phyloP scores from a whole-genome alignment of 2,113 vertebrate species.

The Bubalus kerabau region DNA sequence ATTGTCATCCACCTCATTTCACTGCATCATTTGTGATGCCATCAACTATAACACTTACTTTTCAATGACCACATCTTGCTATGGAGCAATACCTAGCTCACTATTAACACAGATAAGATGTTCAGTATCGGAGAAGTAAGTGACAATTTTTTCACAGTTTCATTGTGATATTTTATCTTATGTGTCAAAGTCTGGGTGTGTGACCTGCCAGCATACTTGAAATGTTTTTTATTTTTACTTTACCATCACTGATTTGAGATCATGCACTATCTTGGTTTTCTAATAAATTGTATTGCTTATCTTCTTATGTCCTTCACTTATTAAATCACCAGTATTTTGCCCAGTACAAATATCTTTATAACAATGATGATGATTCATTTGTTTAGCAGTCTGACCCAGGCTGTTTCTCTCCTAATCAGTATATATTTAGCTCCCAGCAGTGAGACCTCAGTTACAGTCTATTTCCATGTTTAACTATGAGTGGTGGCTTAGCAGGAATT shows the following conservation, averaged over 20 bases:
- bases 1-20: fast-evolving
- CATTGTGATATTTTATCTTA: not conserved
- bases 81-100: fast-evolving
- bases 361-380: not conserved
- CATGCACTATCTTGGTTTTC: not conserved
- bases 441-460: not conserved
- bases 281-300: not conserved
- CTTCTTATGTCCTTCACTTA: not conserved
- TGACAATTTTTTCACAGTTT: not conserved
- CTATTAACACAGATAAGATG: not conserved
- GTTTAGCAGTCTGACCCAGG: not conserved
- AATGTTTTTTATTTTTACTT: not conserved
- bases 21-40: not conserved
- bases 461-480: not conserved
- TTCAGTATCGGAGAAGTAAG: not conserved
- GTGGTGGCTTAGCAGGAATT: not conserved
- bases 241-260: not conserved
- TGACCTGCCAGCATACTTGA: not conserved
- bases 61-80: not conserved
- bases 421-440: slow-evolving; percentile 9
- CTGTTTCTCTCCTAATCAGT: not conserved
- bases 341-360: not conserved
- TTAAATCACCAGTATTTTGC: not conserved
- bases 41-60: fast-evolving
- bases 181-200: not conserved